Evolutionary conservation across 2,888 invertebrate species (phyloP).

Genomic region (Tubulanus polymorphus): DNA sequence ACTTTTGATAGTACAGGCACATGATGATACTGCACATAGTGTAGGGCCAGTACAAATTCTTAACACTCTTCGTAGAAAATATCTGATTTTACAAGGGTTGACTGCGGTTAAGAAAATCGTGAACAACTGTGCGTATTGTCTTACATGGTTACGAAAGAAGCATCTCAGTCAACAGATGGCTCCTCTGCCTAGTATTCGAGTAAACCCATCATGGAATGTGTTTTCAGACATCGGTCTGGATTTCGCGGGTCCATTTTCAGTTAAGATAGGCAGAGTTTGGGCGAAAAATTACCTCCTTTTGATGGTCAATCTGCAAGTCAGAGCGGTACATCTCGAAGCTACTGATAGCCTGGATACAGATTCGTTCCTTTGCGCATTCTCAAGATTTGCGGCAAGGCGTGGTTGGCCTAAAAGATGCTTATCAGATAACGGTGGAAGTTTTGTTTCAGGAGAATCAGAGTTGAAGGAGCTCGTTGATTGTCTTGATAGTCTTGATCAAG

Average conservation of each 20-base stretch:
- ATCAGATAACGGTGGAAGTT: conserved; percentile 21
- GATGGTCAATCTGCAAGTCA: conserved; percentile 3
- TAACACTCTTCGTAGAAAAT: no score
- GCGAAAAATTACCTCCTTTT: conserved; percentile 2
- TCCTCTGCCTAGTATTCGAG: conserved; percentile 9
- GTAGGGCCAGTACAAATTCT: no score
- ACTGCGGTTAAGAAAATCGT: no score
- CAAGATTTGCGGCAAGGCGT: conserved; percentile 14
- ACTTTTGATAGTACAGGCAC: no score
- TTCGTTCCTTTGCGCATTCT: conserved; percentile 20
- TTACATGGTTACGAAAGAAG: no score
- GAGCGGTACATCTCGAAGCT: conserved; percentile 12
- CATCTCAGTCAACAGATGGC: conserved; percentile 8
- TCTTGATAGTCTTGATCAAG: conserved; percentile 9
- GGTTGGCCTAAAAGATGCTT: conserved; percentile 14
- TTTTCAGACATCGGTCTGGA: conserved; percentile 6
- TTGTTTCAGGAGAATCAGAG: conserved; percentile 17
- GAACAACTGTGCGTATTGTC: no score
- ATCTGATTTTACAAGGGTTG: no score
- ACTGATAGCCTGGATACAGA: conserved; percentile 6
- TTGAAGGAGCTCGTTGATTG: conserved; percentile 7
- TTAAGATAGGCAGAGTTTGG: neutral
- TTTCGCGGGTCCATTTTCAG: conserved; percentile 5
- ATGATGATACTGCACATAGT: no score
- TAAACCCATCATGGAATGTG: neutral